phyloP scores from a whole-genome alignment of 2,113 vertebrate species.

The Hemichromis elongatus region DNA sequence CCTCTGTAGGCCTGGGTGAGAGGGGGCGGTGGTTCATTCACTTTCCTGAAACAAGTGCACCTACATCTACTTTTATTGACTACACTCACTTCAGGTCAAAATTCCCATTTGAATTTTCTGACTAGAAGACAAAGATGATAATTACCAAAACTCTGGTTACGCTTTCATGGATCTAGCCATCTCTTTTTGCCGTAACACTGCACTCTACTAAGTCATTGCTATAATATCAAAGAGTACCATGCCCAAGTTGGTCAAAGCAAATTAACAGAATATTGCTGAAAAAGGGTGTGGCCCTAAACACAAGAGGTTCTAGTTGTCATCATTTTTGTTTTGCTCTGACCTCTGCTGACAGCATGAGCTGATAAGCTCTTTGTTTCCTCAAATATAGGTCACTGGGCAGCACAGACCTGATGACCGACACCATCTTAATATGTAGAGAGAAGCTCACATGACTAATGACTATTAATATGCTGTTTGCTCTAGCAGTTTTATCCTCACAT shows the following conservation, averaged over 20 bases:
- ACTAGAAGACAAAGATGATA: neutral
- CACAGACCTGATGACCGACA: constrained; percentile 4
- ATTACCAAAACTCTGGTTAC: neutral
- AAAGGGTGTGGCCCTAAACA: neutral
- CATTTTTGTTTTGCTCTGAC: neutral
- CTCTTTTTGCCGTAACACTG: neutral
- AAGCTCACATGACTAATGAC: constrained; percentile 35
- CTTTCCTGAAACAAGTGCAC: neutral
- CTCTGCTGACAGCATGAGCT: neutral
- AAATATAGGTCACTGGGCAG: constrained; percentile 46
- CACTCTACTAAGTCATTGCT: neutral
- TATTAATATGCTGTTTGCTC: constrained; percentile 18
- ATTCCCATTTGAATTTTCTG: neutral
- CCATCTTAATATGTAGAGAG: constrained; percentile 30
- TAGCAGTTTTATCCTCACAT: neutral
- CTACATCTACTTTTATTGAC: neutral
- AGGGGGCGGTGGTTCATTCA: no score
- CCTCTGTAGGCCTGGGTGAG: no score
- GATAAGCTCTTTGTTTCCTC: neutral
- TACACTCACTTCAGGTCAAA: neutral
- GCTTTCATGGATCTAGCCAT: neutral
- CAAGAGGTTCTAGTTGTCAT: neutral
- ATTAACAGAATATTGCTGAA: neutral
- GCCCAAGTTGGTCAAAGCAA: neutral
- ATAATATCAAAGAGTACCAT: neutral